A percentile compares a stretch with the other conserved stretches of the same genome.
Evolutionary conservation across 2,113 vertebrate species (phyloP).

Genomic region (Callaeas wilsoni): DNA sequence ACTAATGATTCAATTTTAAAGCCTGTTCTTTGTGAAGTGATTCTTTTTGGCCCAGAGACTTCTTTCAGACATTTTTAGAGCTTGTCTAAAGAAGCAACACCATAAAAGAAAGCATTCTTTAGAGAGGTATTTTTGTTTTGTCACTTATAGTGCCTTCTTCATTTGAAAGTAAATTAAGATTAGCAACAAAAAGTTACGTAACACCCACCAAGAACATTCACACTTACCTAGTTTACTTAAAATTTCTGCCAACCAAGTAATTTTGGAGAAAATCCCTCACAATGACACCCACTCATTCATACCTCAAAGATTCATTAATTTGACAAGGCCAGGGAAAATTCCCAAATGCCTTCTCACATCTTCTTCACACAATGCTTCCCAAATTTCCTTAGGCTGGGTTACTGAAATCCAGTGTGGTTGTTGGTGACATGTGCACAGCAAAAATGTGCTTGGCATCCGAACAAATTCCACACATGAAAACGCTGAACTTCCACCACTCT

Average conservation of each 20-base stretch:
- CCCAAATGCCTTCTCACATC: not conserved
- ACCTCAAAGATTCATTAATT: not conserved
- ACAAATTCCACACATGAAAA: not conserved
- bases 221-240: not conserved
- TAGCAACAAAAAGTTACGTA: not conserved
- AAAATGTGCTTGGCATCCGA: not conserved
- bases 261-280: not conserved
- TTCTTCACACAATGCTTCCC: not conserved
- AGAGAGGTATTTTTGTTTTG: not conserved
- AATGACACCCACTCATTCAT: not conserved
- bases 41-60: not conserved
- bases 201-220: not conserved
- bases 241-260: not conserved
- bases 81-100: not conserved
- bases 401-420: not conserved
- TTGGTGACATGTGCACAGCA: fast-evolving
- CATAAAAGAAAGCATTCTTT: not conserved
- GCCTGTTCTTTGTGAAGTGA: not conserved
- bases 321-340: not conserved
- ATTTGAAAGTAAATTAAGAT: not conserved
- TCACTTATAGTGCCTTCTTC: not conserved
- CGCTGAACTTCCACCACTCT: not conserved
- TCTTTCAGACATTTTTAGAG: not conserved
- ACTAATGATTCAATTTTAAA: not conserved
- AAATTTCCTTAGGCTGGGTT: not conserved